These are phyloP conservation scores for Bathybates hornii DNA, from an alignment of 2,113 vertebrate species.

Conservation along the genomic window DNA sequence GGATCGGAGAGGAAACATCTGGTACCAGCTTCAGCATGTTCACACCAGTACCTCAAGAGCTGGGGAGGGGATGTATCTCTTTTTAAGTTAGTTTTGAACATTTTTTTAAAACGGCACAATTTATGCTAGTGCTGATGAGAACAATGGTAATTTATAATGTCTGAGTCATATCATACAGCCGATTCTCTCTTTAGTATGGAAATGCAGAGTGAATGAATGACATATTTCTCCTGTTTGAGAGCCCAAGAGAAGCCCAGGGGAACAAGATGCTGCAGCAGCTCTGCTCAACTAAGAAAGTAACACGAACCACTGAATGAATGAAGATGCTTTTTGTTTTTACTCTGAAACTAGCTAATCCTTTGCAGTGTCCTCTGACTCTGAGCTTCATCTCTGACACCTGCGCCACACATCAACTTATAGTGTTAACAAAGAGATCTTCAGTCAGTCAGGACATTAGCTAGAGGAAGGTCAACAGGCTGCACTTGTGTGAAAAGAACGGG, in stretches of 20 bases:
- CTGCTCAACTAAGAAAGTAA: background rate
- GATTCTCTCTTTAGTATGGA: slow-evolving; percentile 11
- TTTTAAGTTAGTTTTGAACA: background rate
- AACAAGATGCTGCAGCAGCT: background rate
- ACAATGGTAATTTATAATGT: slow-evolving; percentile 43
- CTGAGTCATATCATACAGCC: slow-evolving; percentile 25
- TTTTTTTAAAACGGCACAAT: slow-evolving; percentile 25
- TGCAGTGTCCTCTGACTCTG: background rate
- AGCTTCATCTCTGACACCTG: background rate
- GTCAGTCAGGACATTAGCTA: background rate
- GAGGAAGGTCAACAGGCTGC: background rate
- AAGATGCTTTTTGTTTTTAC: background rate
- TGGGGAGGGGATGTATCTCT: background rate
- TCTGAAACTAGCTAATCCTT: background rate
- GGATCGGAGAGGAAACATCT: slow-evolving; percentile 26
- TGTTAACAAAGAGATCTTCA: background rate
- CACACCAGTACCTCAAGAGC: slow-evolving; percentile 23
- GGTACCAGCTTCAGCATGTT: slow-evolving; percentile 6
- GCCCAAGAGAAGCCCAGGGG: slow-evolving; percentile 1
- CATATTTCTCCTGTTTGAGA: background rate
- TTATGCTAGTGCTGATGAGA: slow-evolving; percentile 28
- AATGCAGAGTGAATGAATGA: slow-evolving; percentile 6
- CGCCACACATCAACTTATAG: background rate
- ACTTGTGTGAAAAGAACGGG: background rate
- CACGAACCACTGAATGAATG: background rate